phyloP scores from a whole-genome alignment of 2,888 invertebrate genomes.

The Lacanobia wlatinum region DNA sequence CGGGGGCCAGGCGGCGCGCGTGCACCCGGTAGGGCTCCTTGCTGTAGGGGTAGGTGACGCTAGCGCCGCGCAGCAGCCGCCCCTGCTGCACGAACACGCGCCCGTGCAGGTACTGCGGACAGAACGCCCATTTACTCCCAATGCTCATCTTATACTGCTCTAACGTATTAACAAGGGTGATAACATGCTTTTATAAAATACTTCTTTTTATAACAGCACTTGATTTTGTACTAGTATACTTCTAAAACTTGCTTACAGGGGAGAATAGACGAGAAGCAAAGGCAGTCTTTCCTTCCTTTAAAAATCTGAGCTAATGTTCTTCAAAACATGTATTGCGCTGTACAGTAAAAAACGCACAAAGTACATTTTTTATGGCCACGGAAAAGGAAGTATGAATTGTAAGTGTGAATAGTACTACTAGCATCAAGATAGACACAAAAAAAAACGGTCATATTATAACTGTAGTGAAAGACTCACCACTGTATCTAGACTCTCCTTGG shows the following conservation, averaged over 20 bases:
- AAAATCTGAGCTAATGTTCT: neutral
- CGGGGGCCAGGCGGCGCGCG: slow-evolving; percentile 80
- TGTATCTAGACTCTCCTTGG: slow-evolving; percentile 80
- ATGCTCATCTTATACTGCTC: neutral
- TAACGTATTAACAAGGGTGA: neutral
- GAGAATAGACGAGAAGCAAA: too few relatives aligned
- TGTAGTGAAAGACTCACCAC: slow-evolving; percentile 72
- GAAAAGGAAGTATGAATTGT: neutral
- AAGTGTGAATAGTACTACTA: neutral
- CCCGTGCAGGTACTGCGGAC: slow-evolving; percentile 94
- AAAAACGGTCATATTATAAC: too few relatives aligned
- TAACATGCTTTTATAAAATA: neutral
- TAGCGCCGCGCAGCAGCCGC: slow-evolving; percentile 91
- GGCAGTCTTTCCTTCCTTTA: neutral
- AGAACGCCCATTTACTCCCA: slow-evolving; percentile 30
- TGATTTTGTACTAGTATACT: neutral
- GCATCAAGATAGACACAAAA: too few relatives aligned
- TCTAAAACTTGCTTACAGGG: neutral
- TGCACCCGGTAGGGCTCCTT: slow-evolving; percentile 87
- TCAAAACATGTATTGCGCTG: neutral
- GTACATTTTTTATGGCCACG: too few relatives aligned
- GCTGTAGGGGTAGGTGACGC: slow-evolving; percentile 89
- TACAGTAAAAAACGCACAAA: neutral
- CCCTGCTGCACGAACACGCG: slow-evolving; percentile 94
- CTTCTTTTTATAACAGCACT: neutral